Evolutionary conservation across 2,113 vertebrate genomes (phyloP).

Genomic region (Myrmecobius fasciatus): DNA sequence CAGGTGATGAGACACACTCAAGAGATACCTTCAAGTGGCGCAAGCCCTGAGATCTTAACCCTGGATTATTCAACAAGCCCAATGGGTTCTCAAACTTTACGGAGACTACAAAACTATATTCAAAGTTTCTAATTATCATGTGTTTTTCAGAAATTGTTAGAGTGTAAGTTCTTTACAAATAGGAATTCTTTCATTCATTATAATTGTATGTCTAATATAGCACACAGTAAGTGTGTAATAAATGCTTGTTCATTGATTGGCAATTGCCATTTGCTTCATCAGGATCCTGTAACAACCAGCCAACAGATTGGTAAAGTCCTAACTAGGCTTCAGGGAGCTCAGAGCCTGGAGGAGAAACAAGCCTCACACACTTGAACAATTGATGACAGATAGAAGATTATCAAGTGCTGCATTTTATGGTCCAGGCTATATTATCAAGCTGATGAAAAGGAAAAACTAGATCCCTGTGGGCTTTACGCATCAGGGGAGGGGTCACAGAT

Average conservation of each 20-base stretch:
- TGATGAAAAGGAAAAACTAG: neutral
- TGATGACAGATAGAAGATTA: neutral
- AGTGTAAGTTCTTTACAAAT: neutral
- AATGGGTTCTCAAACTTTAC: too few relatives aligned
- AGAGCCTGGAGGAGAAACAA: neutral
- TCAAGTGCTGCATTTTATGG: neutral
- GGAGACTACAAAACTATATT: too few relatives aligned
- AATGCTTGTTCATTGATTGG: neutral
- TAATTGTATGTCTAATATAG: neutral
- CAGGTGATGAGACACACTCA: neutral
- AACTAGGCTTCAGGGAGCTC: too few relatives aligned
- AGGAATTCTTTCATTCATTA: neutral
- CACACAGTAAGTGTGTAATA: neutral
- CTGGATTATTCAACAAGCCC: neutral
- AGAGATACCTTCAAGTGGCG: neutral
- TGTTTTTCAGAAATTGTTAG: neutral
- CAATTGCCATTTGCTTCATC: neutral
- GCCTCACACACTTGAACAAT: neutral
- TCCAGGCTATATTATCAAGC: neutral
- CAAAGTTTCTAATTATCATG: neutral
- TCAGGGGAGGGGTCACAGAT: neutral
- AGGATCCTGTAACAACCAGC: neutral
- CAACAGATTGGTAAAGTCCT: neutral
- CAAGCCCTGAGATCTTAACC: neutral
- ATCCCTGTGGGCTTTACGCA: neutral